Base-by-base conservation (phyloP, 2,797 vertebrate genomes). In the Myotis pilosus region DNA sequence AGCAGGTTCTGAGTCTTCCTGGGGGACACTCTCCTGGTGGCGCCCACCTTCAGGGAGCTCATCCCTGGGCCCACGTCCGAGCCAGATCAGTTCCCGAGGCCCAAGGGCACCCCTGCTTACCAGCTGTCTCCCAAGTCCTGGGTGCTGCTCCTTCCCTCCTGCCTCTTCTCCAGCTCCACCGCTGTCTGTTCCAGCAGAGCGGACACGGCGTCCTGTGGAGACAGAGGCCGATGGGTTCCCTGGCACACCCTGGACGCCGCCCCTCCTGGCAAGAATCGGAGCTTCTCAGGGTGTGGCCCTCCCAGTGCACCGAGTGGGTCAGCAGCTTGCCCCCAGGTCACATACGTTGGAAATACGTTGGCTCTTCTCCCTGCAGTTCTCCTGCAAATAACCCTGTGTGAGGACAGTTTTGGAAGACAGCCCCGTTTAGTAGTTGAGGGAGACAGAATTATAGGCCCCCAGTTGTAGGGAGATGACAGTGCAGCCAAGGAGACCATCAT, bases 161-260 rank as follows among this genome's bases (percentile, higher is more conserved):
- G 96, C 96, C 97, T 97, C 97, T 99, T 98, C 96, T 98, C 98
- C 78, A 98, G 98, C 96, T 98, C 98, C 94, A 98, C 98, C 3
- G 98, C 98, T 47, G 98, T 98, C 97, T 98, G 98, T 96, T 99
- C 98, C 66, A 98, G 95, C 84, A 98, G 97, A 38, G 98, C 98
- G 36, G 98, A 98, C 91, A 98, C 98, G 10, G 97, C 96, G 80
- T 98, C 98, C 99, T 99, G 97, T 72, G 98, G 90, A 97, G 78
- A 97, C 28, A 96, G 75, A 95, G 44, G 41, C 51, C 33, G 0
- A n/a, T 25, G 38, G 74, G 38, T 78, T 51, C 57, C 38, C 3
- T 2, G 57, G 49, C 6, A 8, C 20, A 8, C 38, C 9, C 1
- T 1, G 16, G 22, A 5, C 8, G 5, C 20, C 6, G 25, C n/a